Evolutionary conservation across 2,888 invertebrate genomes (phyloP).

Genomic region (Mellilla xanthometata): DNA sequence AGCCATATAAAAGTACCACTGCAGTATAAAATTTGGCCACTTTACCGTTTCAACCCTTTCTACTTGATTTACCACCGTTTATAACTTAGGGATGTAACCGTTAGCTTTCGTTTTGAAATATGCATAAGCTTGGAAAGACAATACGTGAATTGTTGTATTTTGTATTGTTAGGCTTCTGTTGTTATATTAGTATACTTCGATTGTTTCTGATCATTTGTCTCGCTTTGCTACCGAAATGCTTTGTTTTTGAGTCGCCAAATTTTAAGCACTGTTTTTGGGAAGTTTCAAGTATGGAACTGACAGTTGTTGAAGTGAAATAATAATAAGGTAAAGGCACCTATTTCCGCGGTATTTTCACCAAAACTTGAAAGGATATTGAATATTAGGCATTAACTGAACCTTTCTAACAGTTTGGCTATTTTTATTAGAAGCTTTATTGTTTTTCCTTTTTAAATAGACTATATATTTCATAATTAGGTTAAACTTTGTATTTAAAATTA

Average conservation of each 20-base stretch:
- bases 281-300: too few species aligned
- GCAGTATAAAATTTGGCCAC: constrained; percentile 53
- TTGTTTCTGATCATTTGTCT: constrained; percentile 10
- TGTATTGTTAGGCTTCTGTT: constrained; percentile 24
- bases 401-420: too few species aligned
- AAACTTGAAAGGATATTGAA: too few species aligned
- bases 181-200: constrained; percentile 12
- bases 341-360: too few species aligned
- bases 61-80: constrained; percentile 43
- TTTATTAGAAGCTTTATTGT: too few species aligned
- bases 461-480: too few species aligned
- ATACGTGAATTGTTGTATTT: constrained; percentile 24
- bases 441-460: too few species aligned
- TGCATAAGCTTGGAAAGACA: constrained; percentile 44
- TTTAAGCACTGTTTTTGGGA: background rate
- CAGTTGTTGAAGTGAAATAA: too few species aligned
- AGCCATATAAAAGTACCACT: constrained; percentile 20
- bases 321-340: too few species aligned
- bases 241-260: constrained; percentile 8
- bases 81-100: constrained; percentile 32
- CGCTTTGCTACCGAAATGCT: constrained; percentile 12
- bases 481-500: too few species aligned
- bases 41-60: constrained; percentile 53
- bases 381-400: too few species aligned
- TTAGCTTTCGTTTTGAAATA: constrained; percentile 49